phyloP scores from a whole-genome alignment of 2,888 invertebrate genomes.

The Nipponacmea schrenckii region DNA sequence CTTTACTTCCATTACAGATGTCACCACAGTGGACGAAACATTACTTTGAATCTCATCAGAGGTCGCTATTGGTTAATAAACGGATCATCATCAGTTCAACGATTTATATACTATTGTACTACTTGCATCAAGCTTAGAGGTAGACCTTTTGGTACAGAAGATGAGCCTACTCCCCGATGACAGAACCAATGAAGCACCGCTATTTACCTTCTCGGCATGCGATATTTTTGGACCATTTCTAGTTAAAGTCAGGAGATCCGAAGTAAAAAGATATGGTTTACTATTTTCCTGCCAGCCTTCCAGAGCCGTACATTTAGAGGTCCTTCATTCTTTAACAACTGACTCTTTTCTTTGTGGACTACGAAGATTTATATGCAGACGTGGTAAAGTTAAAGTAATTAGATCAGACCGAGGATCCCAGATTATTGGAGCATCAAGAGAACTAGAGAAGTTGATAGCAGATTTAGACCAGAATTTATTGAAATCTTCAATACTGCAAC shows the following conservation, averaged over 20 bases:
- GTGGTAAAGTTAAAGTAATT: conserved; percentile 33
- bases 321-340: neutral
- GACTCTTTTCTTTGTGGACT: conserved; percentile 56
- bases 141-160: neutral
- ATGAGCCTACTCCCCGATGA: conserved; percentile 59
- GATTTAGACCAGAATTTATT: conserved; percentile 24
- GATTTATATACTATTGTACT: conserved; percentile 45
- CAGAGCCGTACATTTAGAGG: neutral
- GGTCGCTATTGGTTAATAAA: conserved; percentile 54
- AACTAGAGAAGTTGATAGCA: conserved; percentile 8
- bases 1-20: neutral
- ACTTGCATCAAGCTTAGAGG: conserved; percentile 47
- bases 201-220: conserved; percentile 46
- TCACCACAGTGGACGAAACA: conserved; percentile 19
- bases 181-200: conserved; percentile 43
- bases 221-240: neutral
- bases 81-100: conserved; percentile 39
- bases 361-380: conserved; percentile 57
- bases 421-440: conserved; percentile 33
- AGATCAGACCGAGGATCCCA: conserved; percentile 36
- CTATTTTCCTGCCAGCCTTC: neutral
- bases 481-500: conserved; percentile 16
- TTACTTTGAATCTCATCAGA: conserved; percentile 34
- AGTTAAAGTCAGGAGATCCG: neutral
- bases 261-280: neutral